These are phyloP conservation scores for Dione vanillae DNA, from an alignment of 2,888 invertebrate genomes.

Conservation along the genomic window DNA sequence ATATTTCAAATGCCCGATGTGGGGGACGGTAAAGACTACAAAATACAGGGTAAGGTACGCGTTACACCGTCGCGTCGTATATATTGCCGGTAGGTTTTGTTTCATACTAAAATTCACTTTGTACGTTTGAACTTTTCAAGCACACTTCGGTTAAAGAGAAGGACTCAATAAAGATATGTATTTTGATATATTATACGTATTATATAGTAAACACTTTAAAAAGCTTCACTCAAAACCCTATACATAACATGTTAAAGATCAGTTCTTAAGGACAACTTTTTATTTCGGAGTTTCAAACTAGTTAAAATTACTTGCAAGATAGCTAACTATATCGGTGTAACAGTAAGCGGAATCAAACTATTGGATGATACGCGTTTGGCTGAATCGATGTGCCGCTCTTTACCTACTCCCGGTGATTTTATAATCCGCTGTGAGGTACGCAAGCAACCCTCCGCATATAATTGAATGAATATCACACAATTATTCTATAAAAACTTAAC, in stretches of 20 bases:
- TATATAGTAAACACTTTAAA: too few species aligned
- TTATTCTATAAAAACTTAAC: slow-evolving; percentile 68
- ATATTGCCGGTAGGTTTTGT: not conserved
- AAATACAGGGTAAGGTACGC: slow-evolving; percentile 66
- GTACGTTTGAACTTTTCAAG: not conserved
- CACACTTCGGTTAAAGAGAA: not conserved
- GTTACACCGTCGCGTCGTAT: slow-evolving; percentile 53
- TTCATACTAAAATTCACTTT: not conserved
- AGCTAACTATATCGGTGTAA: slow-evolving; percentile 62
- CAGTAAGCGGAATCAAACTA: slow-evolving; percentile 52
- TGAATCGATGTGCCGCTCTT: slow-evolving; percentile 73
- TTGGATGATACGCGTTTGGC: slow-evolving; percentile 66
- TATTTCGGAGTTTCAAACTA: not conserved
- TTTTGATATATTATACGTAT: not conserved
- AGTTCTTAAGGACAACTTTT: not conserved
- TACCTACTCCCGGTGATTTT: slow-evolving; percentile 69
- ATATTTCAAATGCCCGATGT: slow-evolving; percentile 79
- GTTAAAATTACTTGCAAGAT: not conserved
- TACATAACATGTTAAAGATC: too few species aligned
- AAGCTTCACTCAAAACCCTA: too few species aligned
- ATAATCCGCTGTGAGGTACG: slow-evolving; percentile 69
- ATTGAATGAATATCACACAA: slow-evolving; percentile 60
- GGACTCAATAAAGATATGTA: not conserved
- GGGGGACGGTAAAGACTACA: slow-evolving; percentile 77
- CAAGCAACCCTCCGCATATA: slow-evolving; percentile 38